Base-by-base conservation (phyloP, 2,113 vertebrate species). In the Neolamprologus caudopunctatus region DNA sequence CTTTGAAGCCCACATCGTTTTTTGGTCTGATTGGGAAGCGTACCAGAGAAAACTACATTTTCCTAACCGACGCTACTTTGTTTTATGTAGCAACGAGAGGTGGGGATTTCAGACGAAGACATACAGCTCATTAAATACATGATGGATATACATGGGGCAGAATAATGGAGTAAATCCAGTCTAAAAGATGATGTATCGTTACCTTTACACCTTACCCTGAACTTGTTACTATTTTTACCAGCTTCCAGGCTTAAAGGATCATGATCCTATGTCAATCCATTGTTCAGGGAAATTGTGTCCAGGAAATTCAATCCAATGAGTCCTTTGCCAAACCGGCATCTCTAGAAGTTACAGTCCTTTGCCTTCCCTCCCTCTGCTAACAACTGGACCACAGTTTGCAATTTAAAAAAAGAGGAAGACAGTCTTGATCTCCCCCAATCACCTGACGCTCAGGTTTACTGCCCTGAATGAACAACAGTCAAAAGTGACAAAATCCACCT, bases 21-120 rank as follows among this genome's bases (percentile, higher is more conserved):
- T 0, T 21, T 55, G 21, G 4, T 55, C 53, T 55, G 21, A 55
- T 21, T 54, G 53, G 53, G 53, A 2, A 12, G 53, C 10, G n/a
- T 10, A 54, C 53, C 53, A 54, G n/a, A 21, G 53, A 54, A 55
- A 55, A 55, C 51, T n/a, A 53, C 11, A 55, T 55, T 55, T 24
- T 21, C 51, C 7, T 7, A 55, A 55, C 21, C 21, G 13, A 13
- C 6, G 1, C 53, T 24, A 55, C 53, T 55, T 13, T 24, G 53
- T 55, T 55, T 55, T 55, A 24, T 55, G 53, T 55, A 55, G 21
- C 21, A 55, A 55, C 11, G 0, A 12, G 13, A 0, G 6, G 0
- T 13, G 53, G 2, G 21, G 21, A 24, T 55, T 55, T 55, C 53
- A 24, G 53, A 55, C 1, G 53, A 55, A 24, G 53, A 55, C 53